phyloP scores from a whole-genome alignment of 2,113 vertebrate species.

The Sisor rabdophorus region DNA sequence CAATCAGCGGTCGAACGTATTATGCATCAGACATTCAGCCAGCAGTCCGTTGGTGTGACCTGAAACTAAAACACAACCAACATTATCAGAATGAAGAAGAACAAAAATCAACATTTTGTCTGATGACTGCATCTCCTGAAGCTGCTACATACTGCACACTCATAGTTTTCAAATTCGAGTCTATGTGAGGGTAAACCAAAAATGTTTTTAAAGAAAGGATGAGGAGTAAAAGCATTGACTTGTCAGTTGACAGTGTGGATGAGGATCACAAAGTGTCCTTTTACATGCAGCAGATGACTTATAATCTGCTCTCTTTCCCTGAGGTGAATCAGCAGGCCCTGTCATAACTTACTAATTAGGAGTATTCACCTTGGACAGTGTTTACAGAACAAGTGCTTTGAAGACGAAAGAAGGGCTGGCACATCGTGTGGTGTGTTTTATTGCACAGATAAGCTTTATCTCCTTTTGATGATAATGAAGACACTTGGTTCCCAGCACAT shows the following conservation, averaged over 20 bases:
- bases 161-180: neutral
- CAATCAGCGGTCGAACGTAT: too few species aligned
- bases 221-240: neutral
- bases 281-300: neutral
- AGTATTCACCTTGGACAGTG: conserved; percentile 39
- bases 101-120: neutral
- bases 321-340: conserved; percentile 33
- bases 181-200: neutral
- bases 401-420: conserved; percentile 24
- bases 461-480: conserved; percentile 39
- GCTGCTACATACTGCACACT: neutral
- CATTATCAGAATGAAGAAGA: neutral
- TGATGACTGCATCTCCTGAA: neutral
- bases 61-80: too few species aligned
- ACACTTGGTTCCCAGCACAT: conserved; percentile 34
- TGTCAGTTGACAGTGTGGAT: neutral
- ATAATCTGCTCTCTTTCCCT: conserved; percentile 9
- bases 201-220: neutral
- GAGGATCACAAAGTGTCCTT: neutral
- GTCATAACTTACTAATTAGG: conserved; percentile 20
- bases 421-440: conserved; percentile 1
- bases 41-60: too few species aligned
- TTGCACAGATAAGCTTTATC: conserved; percentile 22
- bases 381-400: conserved; percentile 41
- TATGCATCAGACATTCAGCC: too few species aligned